phyloP scores from a whole-genome alignment of 2,113 vertebrate species.

The Heloderma charlesbogerti region DNA sequence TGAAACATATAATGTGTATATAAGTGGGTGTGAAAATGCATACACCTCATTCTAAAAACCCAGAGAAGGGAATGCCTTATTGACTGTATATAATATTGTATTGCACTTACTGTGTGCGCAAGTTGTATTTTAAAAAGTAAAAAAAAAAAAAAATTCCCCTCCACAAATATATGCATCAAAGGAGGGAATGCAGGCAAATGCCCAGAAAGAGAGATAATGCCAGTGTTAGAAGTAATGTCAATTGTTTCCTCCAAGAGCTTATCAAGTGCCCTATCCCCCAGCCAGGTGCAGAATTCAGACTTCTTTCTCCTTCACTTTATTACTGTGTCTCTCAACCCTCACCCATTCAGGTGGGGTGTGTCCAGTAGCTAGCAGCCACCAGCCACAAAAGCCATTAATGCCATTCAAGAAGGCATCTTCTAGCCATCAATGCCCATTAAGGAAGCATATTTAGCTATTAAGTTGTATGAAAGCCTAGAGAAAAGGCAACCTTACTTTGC shows the following conservation, averaged over 20 bases:
- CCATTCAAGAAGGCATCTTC: neutral
- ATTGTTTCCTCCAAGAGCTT: neutral
- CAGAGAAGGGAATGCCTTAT: too few relatives aligned
- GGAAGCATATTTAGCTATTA: neutral
- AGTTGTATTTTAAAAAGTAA: too few relatives aligned
- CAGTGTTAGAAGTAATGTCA: neutral
- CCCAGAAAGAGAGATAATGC: neutral
- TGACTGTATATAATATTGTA: too few relatives aligned
- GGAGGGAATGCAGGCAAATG: neutral
- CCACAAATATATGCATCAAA: neutral
- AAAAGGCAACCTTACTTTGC: neutral
- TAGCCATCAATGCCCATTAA: neutral
- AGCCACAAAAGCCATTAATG: too few relatives aligned
- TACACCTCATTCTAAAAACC: too few relatives aligned
- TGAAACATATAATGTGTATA: too few relatives aligned
- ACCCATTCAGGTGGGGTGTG: neutral
- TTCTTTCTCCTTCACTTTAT: neutral
- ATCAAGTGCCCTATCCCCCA: neutral
- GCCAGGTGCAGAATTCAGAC: neutral
- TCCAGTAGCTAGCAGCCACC: neutral
- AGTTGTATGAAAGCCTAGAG: neutral
- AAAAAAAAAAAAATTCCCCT: neutral
- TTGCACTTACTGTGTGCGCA: too few relatives aligned
- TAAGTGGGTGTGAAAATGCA: too few relatives aligned
- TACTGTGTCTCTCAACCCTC: neutral